Evolutionary conservation across 2,797 vertebrate genomes (phyloP), one percentile per base, ranked within the genome.

Genomic region (Micromesistius poutassou): DNA sequence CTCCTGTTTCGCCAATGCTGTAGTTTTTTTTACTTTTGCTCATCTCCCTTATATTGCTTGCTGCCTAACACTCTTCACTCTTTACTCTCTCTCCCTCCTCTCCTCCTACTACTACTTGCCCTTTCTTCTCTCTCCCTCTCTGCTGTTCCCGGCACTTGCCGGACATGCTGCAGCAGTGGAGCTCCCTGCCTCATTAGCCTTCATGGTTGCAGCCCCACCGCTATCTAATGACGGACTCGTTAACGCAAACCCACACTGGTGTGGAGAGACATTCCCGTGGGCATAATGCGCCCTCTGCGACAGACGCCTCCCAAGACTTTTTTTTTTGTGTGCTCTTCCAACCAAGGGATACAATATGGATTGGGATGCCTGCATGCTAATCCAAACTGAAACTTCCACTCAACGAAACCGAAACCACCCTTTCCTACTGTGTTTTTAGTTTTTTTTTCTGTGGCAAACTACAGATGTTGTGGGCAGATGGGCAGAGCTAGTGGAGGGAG

Each of bases 101-200:
- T 35, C 77, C 76, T 42, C 38, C 72, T 22, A 79, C 31, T 82
- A 83, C 78, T 84, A 79, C 86, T 85, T 79, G 79, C 73, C 80
- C 5, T 55, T 13, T 19, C 16, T 38, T 76, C 75, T 74, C 87
- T 85, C 78, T 80, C 79, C 73, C 86, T 81, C 88, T 88, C 87
- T 77, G 36, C 81, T 91, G 88, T 88, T 89, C 85, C 86, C 91
- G 85, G 88, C 92, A 89, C 89, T 92, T 90, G 90, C 93, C 89
- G 92, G 92, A 91, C 92, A 93, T 91, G 92, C 92, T 90, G 93
- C 93, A 86, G 85, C 90, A 93, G 92, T 88, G 91, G 83, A 84
- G 91, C 87, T 91, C 89, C 90, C 86, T 90, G 90, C 91, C 93
- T 93, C 92, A 91, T 94, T 93, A 94, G 89, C 87, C 91, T 91